Evolutionary conservation across 2,113 vertebrate species (phyloP).

Genomic region (Apaloderma vittatum): DNA sequence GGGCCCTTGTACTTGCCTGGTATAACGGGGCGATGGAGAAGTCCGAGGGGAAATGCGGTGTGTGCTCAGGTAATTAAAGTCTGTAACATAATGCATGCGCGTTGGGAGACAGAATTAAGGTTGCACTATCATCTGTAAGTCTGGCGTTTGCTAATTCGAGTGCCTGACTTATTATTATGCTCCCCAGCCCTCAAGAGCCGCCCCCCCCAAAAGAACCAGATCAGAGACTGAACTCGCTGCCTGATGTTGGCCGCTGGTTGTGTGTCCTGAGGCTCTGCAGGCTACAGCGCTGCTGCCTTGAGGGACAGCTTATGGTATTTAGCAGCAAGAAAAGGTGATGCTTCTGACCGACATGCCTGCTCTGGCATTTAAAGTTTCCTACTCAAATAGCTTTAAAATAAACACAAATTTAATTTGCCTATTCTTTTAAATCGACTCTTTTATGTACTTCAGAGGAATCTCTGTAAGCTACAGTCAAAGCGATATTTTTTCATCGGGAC

Average conservation of each 20-base stretch:
- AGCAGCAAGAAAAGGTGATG: background rate
- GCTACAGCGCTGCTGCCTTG: background rate
- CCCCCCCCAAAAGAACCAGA: accelerated
- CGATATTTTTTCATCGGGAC: background rate
- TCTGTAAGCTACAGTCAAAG: background rate
- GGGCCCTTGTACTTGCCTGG: background rate
- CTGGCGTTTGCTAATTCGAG: background rate
- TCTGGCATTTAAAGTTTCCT: background rate
- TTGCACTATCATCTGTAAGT: slow-evolving; percentile 17
- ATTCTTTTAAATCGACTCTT: background rate
- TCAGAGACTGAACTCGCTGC: background rate
- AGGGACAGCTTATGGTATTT: background rate
- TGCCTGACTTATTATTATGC: accelerated
- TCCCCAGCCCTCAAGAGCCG: background rate
- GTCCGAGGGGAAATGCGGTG: background rate
- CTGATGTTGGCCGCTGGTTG: background rate
- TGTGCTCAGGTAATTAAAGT: background rate
- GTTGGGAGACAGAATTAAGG: background rate
- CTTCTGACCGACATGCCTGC: background rate
- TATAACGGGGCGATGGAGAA: background rate
- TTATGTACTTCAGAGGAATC: background rate
- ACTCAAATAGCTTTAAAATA: background rate
- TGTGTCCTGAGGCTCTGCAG: background rate
- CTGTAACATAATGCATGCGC: background rate
- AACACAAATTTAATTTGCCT: background rate